Evolutionary conservation across 2,888 invertebrate species (phyloP).

Genomic region (Sepioteuthis lessoniana): DNA sequence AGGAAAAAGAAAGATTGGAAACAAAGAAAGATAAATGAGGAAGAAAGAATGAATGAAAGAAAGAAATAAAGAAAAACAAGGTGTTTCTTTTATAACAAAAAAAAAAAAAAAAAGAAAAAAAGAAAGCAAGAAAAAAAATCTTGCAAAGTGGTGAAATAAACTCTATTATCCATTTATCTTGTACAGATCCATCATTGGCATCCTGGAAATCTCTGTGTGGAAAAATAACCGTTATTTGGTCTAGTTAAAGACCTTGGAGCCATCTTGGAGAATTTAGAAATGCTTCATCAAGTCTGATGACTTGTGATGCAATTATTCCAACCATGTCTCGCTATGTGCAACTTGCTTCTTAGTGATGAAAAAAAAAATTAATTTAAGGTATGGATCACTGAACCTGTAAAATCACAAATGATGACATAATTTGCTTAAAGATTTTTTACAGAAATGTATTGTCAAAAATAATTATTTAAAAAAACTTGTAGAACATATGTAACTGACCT

Average conservation of each 20-base stretch:
- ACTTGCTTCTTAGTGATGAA: neutral
- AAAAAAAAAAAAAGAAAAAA: neutral
- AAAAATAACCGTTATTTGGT: neutral
- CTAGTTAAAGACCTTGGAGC: neutral
- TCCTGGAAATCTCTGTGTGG: neutral
- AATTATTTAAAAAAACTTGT: neutral
- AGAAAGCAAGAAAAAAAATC: neutral
- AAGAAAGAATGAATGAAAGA: neutral
- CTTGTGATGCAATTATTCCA: neutral
- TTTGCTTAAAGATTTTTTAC: neutral
- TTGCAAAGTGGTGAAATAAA: neutral
- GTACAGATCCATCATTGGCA: neutral
- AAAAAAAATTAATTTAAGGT: neutral
- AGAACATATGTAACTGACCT: neutral
- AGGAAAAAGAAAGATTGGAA: neutral
- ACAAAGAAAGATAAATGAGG: neutral
- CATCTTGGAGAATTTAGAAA: neutral
- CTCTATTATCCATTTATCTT: neutral
- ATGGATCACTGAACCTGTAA: neutral
- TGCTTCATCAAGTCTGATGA: neutral
- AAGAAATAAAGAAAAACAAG: neutral
- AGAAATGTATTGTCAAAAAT: neutral
- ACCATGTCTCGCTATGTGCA: neutral
- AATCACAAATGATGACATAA: neutral
- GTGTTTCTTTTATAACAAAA: neutral